phyloP scores from a whole-genome alignment of 1,140 invertebrate species.

The Zaprionus gabonicus region DNA sequence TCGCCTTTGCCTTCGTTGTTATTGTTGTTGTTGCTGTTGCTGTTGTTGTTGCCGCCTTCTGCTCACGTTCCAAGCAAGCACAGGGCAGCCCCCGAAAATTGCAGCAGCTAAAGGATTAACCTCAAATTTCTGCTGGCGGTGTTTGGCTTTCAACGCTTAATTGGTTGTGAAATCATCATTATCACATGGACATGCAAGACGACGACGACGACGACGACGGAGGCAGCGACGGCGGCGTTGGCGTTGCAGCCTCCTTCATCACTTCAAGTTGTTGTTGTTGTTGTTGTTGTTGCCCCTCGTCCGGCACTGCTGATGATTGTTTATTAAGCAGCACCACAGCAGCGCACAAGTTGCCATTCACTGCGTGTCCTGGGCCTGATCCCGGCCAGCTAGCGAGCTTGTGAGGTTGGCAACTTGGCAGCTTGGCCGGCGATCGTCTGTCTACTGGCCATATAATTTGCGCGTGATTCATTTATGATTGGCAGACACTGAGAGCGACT shows the following conservation, averaged over 20 bases:
- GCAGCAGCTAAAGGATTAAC: slow-evolving; percentile 79
- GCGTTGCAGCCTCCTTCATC: slow-evolving; percentile 61
- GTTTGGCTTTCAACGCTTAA: slow-evolving; percentile 83
- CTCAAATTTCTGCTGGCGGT: slow-evolving; percentile 81
- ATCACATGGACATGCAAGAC: slow-evolving; percentile 73
- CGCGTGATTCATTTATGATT: slow-evolving; percentile 83
- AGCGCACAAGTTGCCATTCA: slow-evolving; percentile 23
- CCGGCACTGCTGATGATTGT: slow-evolving; percentile 74
- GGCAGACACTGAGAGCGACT: slow-evolving; percentile 47
- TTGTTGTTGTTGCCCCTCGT: slow-evolving; percentile 38
- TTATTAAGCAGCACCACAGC: slow-evolving; percentile 78
- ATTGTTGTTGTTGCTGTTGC: slow-evolving; percentile 42
- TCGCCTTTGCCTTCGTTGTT: slow-evolving; percentile 15
- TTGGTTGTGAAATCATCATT: slow-evolving; percentile 83
- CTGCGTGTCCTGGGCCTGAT: slow-evolving; percentile 72
- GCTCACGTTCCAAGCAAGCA: slow-evolving; percentile 55
- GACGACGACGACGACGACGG: slow-evolving; percentile 15
- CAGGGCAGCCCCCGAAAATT: slow-evolving; percentile 66
- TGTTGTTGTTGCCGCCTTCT: slow-evolving; percentile 49
- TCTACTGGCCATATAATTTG: slow-evolving; percentile 75
- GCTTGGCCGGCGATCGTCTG: slow-evolving; percentile 21
- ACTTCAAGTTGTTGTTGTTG: slow-evolving; percentile 38
- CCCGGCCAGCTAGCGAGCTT: slow-evolving; percentile 12
- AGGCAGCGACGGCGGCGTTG: slow-evolving; percentile 56
- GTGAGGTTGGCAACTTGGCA: no score